Conservation (phyloP, 2,113 vertebrate genomes). For the Vulpes ferrilata region DNA sequence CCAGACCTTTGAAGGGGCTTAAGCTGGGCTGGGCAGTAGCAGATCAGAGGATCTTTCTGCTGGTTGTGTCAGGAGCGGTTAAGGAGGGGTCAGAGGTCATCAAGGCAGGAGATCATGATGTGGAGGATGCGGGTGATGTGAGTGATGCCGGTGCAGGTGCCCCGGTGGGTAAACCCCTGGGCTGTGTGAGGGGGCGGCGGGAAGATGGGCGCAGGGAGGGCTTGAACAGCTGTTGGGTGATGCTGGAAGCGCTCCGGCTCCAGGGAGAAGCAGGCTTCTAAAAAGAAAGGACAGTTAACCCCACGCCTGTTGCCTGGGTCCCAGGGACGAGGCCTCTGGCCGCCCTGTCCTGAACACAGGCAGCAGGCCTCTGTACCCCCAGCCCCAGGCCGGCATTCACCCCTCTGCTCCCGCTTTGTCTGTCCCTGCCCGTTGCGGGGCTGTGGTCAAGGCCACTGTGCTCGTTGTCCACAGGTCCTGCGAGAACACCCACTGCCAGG, state of each 20-base stretch:
- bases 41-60: not conserved
- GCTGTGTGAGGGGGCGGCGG: not conserved
- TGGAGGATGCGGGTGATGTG: too few species aligned
- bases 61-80: not conserved
- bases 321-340: not conserved
- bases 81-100: not conserved
- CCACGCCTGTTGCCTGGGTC: not conserved
- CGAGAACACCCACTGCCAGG: not conserved
- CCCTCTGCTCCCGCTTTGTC: too few species aligned
- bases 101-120: too few species aligned
- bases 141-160: not conserved
- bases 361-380: not conserved
- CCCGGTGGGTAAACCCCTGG: not conserved
- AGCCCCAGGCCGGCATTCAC: not conserved
- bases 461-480: not conserved
- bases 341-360: not conserved
- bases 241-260: not conserved
- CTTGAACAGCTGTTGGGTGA: not conserved
- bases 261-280: not conserved
- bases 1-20: not conserved
- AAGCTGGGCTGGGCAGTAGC: not conserved
- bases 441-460: not conserved
- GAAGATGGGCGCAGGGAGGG: not conserved
- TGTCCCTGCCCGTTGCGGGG: not conserved
- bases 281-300: not conserved